These are phyloP conservation scores for Hyles vespertilio DNA, from an alignment of 1,140 invertebrate genomes.

Conservation along the genomic window DNA sequence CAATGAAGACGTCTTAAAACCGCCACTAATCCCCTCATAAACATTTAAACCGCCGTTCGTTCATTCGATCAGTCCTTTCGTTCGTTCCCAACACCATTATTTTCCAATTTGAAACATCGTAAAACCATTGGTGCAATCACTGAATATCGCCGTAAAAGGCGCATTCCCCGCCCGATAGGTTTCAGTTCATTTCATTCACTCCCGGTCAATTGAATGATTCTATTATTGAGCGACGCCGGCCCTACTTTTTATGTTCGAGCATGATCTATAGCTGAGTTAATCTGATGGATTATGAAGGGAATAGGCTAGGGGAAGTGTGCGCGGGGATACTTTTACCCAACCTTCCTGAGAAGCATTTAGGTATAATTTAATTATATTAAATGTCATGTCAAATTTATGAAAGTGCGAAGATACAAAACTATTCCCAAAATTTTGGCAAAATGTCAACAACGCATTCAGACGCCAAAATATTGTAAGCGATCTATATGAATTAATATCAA, in stretches of 20 bases:
- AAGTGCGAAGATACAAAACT: too few species aligned
- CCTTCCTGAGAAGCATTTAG: background rate
- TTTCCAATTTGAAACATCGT: conserved; percentile 12
- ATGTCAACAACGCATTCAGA: too few species aligned
- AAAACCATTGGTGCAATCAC: conserved; percentile 11
- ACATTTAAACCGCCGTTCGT: conserved; percentile 1
- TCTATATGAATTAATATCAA: too few species aligned
- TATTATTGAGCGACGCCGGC: background rate
- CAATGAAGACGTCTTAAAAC: too few species aligned
- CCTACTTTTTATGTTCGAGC: background rate
- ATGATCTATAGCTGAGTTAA: too few species aligned
- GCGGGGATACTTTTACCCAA: background rate
- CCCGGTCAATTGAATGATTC: conserved; percentile 4
- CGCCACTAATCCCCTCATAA: background rate
- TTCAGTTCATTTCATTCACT: conserved; percentile 11
- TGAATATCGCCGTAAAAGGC: conserved; percentile 7
- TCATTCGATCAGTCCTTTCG: conserved; percentile 1
- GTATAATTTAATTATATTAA: too few species aligned
- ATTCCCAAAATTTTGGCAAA: too few species aligned
- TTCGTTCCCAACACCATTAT: conserved; percentile 4
- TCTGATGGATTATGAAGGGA: too few species aligned
- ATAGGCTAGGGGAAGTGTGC: background rate
- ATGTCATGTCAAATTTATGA: too few species aligned
- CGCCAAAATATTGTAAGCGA: too few species aligned
- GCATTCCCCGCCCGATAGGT: background rate